Conservation (phyloP, 2,113 vertebrate species). For the Lepus timidus region DNA sequence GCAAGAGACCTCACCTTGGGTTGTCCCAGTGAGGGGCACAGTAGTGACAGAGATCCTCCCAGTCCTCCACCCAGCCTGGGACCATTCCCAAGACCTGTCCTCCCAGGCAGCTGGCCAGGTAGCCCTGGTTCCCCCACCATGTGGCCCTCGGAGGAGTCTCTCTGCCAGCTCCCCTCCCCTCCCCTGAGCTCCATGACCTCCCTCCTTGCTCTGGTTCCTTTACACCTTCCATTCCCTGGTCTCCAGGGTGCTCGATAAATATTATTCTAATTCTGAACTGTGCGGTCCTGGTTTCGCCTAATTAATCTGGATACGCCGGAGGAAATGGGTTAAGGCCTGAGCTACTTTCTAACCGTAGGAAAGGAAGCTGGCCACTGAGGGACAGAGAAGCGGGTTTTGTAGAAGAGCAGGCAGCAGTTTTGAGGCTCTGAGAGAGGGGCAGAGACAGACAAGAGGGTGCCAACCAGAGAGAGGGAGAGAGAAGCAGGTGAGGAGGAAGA, state of each 20-base stretch:
- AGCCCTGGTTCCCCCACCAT: too few relatives aligned
- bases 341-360: slow-evolving; percentile 78
- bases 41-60: not conserved
- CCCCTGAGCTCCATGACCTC: slow-evolving; percentile 21
- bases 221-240: slow-evolving; percentile 55
- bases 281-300: slow-evolving; percentile 71
- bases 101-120: not conserved
- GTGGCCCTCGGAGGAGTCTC: not conserved
- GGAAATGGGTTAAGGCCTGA: slow-evolving; percentile 84
- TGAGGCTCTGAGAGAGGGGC: not conserved
- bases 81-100: not conserved
- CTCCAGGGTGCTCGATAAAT: slow-evolving; percentile 79
- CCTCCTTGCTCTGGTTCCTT: slow-evolving; percentile 59
- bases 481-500: not conserved
- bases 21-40: not conserved
- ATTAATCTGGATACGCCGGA: slow-evolving; percentile 80
- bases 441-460: not conserved
- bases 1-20: accelerated
- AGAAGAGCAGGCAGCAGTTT: not conserved
- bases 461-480: not conserved
- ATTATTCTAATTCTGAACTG: slow-evolving; percentile 81
- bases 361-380: slow-evolving; percentile 75
- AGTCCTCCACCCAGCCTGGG: accelerated
- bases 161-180: not conserved
- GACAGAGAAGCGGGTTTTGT: not conserved